Evolutionary conservation across 2,888 invertebrate genomes (phyloP), one percentile per base, ranked within the genome.

Genomic region (Oscheius onirici): DNA sequence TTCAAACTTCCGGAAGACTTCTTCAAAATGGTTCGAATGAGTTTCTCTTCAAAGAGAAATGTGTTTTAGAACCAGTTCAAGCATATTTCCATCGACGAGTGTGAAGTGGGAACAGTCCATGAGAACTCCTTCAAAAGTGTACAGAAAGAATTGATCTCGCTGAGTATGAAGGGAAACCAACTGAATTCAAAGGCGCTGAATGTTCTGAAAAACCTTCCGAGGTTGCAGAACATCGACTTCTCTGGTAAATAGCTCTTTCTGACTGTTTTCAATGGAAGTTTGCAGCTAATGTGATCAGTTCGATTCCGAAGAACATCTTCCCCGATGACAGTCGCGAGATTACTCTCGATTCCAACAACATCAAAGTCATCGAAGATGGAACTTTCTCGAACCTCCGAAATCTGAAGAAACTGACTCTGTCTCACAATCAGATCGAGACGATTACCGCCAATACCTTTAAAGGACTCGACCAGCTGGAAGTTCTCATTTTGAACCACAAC

Each of bases 351-450:
- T 52, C 72, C 34, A 85, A 85, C 54, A 68, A 74, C 8, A 76
- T 83, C 11, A 22, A 44, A 0, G 49, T 46, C 22, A 78, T 87
- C 44, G 81, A 83, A 22, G 80, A 79, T 22, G 77, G 79, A 10
- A 71, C 80, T 3, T 87, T 87, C 69, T 55, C 60, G 10, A 52
- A 67, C 24, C 57, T 84, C 61, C 65, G 71, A 26, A 76, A 72
- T 41, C 72, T 86, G 71, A 75, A 68, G 60, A 72, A 65, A 20
- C 83, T 90, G 11, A 89, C 89, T 71, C 69, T 89, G 51, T 86
- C 87, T 71, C 87, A 88, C 73, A 90, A 90, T 75, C 74, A 80
- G 44, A 67, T 89, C 10, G 72, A 71, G 3, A 75, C 65, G 40
- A 80, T 86, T 57, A 77, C 79, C 10, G 77, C 44, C 24, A 52